Evolutionary conservation across 2,888 invertebrate genomes (phyloP).

Genomic region (Phasia obesa): DNA sequence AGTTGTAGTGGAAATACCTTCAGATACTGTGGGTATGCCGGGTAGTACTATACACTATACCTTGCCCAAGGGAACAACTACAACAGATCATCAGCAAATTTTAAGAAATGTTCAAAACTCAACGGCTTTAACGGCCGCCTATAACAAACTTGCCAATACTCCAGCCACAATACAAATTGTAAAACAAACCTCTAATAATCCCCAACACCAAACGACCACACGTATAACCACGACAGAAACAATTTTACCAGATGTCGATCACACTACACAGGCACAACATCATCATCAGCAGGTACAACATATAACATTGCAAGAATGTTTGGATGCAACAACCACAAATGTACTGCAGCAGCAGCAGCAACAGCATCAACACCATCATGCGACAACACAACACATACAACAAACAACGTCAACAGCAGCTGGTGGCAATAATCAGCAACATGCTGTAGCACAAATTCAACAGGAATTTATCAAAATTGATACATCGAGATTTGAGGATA

Average conservation of each 20-base stretch:
- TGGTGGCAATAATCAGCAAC: conserved; percentile 12
- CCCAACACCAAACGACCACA: conserved; percentile 56
- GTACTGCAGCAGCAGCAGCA: conserved; percentile 71
- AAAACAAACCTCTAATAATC: conserved; percentile 72
- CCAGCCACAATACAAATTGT: conserved; percentile 79
- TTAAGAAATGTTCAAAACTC: conserved; percentile 62
- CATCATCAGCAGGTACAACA: conserved; percentile 71
- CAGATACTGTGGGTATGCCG: conserved; percentile 78
- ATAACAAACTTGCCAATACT: conserved; percentile 57
- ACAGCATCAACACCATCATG: conserved; percentile 69
- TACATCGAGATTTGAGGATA: conserved; percentile 78
- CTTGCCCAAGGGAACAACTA: conserved; percentile 74
- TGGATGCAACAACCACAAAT: conserved; percentile 68
- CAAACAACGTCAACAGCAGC: conserved; percentile 39
- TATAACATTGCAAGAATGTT: conserved; percentile 72
- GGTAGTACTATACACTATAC: conserved; percentile 81
- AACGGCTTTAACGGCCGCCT: conserved; percentile 61
- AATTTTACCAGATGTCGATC: conserved; percentile 34
- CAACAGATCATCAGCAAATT: conserved; percentile 69
- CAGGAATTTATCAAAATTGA: conserved; percentile 79
- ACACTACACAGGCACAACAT: conserved; percentile 56
- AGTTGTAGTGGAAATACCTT: conserved; percentile 80
- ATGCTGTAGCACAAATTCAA: conserved; percentile 57
- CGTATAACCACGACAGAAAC: conserved; percentile 57
- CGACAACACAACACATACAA: conserved; percentile 47